A percentile compares a stretch with the other conserved stretches of the same genome.
These are phyloP conservation scores for Ectobius pallidus DNA, from an alignment of 2,888 invertebrate genomes.

Conservation along the genomic window DNA sequence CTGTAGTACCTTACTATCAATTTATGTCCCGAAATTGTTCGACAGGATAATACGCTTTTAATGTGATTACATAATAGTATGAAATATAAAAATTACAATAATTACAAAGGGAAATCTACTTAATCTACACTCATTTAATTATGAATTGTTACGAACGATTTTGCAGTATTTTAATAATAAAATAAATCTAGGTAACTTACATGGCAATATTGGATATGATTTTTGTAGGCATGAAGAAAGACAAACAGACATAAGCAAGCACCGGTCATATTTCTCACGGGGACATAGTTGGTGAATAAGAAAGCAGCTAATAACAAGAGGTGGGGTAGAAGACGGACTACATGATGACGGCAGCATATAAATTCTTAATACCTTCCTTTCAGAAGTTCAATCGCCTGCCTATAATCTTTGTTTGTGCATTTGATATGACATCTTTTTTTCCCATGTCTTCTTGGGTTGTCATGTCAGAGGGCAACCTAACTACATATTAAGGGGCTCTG, in stretches of 20 bases:
- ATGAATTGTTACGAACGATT: no score
- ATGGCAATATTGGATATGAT: no score
- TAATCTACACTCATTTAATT: no score
- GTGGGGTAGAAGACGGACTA: constrained; percentile 32
- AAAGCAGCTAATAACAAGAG: constrained; percentile 31
- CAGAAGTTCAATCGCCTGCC: constrained; percentile 34
- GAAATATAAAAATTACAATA: no score
- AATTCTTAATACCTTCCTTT: constrained; percentile 32
- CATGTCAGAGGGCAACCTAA: not conserved
- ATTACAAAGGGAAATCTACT: no score
- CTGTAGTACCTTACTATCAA: no score
- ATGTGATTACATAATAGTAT: no score
- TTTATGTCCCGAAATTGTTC: no score
- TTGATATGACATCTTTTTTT: constrained; percentile 36
- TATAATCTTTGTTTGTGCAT: constrained; percentile 40
- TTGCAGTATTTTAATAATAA: no score
- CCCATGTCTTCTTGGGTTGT: not conserved
- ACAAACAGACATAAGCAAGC: not conserved
- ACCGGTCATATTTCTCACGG: constrained; percentile 18
- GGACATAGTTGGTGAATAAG: constrained; percentile 23
- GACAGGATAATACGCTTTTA: no score
- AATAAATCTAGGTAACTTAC: no score
- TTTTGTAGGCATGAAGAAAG: no score
- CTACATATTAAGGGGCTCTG: not conserved
- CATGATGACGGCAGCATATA: constrained; percentile 30